Conservation (phyloP, 2,888 invertebrate genomes). For the Pandemis corylana region DNA sequence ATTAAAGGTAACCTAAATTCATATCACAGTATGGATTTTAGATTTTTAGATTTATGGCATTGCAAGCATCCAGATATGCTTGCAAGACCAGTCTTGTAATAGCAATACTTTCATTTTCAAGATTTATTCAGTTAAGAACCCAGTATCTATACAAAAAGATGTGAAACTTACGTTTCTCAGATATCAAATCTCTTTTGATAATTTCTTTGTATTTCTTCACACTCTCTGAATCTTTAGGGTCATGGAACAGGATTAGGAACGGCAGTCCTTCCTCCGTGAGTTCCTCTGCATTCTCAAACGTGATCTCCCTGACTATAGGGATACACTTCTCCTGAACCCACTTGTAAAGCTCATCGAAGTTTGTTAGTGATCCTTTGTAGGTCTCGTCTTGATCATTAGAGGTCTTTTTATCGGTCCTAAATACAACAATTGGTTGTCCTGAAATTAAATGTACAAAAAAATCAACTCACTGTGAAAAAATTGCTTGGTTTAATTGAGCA, state of each 20-base stretch:
- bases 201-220: constrained; percentile 94
- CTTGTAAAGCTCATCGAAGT: constrained; percentile 93
- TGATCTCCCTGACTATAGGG: constrained; percentile 98
- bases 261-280: constrained; percentile 99
- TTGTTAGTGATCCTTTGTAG: constrained; percentile 89
- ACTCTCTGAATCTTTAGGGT: constrained; percentile 91
- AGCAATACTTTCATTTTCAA: too few relatives aligned
- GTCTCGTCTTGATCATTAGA: constrained; percentile 94
- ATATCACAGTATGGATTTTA: neutral
- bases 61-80: too few relatives aligned
- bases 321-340: constrained; percentile 98
- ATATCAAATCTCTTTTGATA: constrained; percentile 90
- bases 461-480: neutral
- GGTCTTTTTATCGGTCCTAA: constrained; percentile 91
- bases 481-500: neutral
- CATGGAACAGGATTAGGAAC: constrained; percentile 98
- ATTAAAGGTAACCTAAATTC: neutral
- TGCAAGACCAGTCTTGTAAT: too few relatives aligned
- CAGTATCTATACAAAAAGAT: too few relatives aligned
- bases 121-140: too few relatives aligned
- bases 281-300: constrained; percentile 99
- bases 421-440: constrained; percentile 92
- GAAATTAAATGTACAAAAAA: constrained; percentile 46
- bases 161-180: constrained; percentile 94
- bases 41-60: too few relatives aligned